Percentiles rank a stretch among this genome's conserved stretches.
phyloP scores from a whole-genome alignment of 2,113 vertebrate genomes.

The Phylloscopus trochilus region DNA sequence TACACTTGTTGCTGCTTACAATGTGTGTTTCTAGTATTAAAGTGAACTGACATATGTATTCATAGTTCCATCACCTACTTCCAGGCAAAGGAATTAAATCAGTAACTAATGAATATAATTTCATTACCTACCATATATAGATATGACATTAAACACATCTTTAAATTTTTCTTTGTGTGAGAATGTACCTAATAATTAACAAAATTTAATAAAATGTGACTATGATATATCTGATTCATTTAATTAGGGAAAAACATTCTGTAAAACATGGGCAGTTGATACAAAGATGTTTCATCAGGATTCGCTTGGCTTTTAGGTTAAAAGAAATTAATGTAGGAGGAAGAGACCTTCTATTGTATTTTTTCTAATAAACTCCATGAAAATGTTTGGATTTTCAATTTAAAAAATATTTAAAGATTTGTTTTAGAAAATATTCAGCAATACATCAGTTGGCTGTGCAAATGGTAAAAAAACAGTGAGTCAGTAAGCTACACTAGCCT shows the following conservation, averaged over 20 bases:
- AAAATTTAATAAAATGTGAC: slow-evolving; percentile 49
- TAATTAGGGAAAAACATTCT: slow-evolving; percentile 44
- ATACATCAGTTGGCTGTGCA: background rate
- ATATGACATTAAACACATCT: slow-evolving; percentile 34
- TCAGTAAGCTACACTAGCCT: background rate
- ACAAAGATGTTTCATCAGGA: slow-evolving; percentile 24
- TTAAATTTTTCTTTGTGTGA: slow-evolving; percentile 3
- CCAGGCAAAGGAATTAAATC: slow-evolving; percentile 34
- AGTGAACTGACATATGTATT: background rate
- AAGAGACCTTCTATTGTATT: background rate
- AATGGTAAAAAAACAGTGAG: background rate
- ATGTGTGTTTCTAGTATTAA: background rate
- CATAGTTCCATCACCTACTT: slow-evolving; percentile 16
- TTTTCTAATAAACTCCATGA: background rate
- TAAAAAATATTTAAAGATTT: background rate
- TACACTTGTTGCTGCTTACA: background rate
- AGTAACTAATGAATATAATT: slow-evolving; percentile 11
- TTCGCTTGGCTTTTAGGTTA: background rate
- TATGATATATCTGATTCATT: slow-evolving; percentile 28
- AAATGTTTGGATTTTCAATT: background rate
- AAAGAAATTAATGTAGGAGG: slow-evolving; percentile 38
- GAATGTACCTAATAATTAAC: slow-evolving; percentile 35
- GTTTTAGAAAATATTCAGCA: background rate
- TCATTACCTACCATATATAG: background rate
- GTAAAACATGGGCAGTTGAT: background rate